phyloP scores from a whole-genome alignment of 2,113 vertebrate genomes.

The Alces alces region DNA sequence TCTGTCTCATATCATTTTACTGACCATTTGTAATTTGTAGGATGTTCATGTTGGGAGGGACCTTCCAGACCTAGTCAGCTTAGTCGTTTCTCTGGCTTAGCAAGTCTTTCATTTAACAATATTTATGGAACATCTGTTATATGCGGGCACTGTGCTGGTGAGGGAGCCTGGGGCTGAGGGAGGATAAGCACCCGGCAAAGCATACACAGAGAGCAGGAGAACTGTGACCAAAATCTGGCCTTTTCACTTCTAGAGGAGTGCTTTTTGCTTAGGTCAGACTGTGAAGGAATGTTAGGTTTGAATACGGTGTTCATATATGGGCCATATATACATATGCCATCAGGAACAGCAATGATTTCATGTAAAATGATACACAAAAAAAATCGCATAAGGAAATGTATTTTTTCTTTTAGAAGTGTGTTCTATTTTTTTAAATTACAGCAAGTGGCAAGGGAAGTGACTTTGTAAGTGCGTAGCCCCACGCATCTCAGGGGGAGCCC shows the following conservation, averaged over 20 bases:
- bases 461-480: not conserved
- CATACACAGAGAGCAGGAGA: not conserved
- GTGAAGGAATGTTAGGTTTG: not conserved
- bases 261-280: not conserved
- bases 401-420: not conserved
- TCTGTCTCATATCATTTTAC: not conserved
- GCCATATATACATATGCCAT: not conserved
- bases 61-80: not conserved
- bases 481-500: not conserved
- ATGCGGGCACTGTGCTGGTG: not conserved
- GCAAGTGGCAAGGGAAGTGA: not conserved
- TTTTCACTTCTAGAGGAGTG: not conserved
- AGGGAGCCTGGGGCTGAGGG: not conserved
- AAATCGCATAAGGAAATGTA: not conserved
- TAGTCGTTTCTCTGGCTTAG: not conserved
- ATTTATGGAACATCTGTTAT: not conserved
- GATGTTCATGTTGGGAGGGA: not conserved
- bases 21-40: not conserved
- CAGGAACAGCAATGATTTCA: not conserved
- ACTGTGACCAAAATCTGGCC: not conserved
- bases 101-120: not conserved
- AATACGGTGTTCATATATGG: rapidly evolving
- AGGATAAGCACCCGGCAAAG: not conserved
- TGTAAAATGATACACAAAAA: not conserved
- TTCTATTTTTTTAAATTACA: not conserved